A percentile compares a stretch with the other conserved stretches of the same genome.
These are phyloP conservation scores for Limnothrissa miodon DNA, from an alignment of 2,113 vertebrate genomes.

Conservation along the genomic window DNA sequence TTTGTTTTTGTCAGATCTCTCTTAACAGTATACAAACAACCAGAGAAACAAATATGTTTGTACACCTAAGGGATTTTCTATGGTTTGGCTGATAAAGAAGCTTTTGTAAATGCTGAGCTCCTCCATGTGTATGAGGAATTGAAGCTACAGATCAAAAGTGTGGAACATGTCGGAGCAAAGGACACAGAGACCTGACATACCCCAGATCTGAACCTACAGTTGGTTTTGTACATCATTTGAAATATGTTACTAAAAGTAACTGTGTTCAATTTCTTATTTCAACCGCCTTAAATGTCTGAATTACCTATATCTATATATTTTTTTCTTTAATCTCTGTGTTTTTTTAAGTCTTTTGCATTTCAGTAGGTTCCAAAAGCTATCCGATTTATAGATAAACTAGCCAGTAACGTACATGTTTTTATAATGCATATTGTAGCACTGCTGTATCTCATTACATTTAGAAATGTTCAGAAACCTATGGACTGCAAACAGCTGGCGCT, in stretches of 20 bases:
- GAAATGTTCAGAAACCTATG: slow-evolving; percentile 67
- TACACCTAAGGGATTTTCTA: slow-evolving; percentile 57
- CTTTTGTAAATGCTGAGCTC: slow-evolving; percentile 67
- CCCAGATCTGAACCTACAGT: slow-evolving; percentile 66
- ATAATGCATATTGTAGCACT: slow-evolving; percentile 82
- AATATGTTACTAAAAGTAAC: slow-evolving; percentile 56
- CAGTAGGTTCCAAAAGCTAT: slow-evolving; percentile 70
- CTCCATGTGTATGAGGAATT: slow-evolving; percentile 23
- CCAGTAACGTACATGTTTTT: slow-evolving; percentile 71
- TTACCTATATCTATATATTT: slow-evolving; percentile 70
- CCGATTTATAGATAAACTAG: slow-evolving; percentile 73
- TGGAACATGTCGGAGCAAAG: slow-evolving; percentile 60
- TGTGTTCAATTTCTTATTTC: slow-evolving; percentile 71
- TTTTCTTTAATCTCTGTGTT: slow-evolving; percentile 69
- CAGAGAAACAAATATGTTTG: slow-evolving; percentile 50
- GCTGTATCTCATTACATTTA: slow-evolving; percentile 71
- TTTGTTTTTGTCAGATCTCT: slow-evolving; percentile 61
- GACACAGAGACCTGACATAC: slow-evolving; percentile 66
- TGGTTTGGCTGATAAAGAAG: slow-evolving; percentile 60
- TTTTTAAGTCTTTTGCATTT: slow-evolving; percentile 63
- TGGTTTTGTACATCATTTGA: slow-evolving; percentile 71
- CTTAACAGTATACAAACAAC: slow-evolving; percentile 52
- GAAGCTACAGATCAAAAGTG: slow-evolving; percentile 47
- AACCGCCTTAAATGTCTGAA: slow-evolving; percentile 78
- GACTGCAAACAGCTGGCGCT: slow-evolving; percentile 62